Conservation (phyloP, 2,113 vertebrate genomes). For the Laticauda colubrina region DNA sequence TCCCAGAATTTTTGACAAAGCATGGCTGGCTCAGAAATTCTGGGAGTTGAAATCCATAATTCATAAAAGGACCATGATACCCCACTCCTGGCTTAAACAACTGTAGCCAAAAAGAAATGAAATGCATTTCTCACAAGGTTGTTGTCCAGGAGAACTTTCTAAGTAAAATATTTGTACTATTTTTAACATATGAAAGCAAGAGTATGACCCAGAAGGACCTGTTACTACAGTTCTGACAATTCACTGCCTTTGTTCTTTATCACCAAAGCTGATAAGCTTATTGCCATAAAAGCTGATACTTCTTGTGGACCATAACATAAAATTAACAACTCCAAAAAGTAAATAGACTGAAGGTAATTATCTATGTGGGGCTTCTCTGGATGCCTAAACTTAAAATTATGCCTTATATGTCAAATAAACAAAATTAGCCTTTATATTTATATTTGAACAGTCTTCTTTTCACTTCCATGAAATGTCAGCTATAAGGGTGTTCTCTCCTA, state of each 20-base stretch:
- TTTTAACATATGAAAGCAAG: not conserved
- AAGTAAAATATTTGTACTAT: not conserved
- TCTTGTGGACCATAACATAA: not conserved
- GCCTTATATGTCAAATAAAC: not conserved
- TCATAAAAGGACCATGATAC: not conserved
- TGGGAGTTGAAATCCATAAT: not conserved
- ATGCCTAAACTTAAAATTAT: not conserved
- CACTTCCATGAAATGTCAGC: not conserved
- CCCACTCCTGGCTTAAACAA: not conserved
- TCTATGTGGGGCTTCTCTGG: not conserved
- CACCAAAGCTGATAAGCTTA: not conserved
- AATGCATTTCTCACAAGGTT: not conserved
- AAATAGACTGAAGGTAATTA: not conserved
- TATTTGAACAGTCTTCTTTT: rapidly evolving
- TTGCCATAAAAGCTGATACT: not conserved
- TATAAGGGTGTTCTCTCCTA: not conserved
- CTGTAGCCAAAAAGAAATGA: not conserved
- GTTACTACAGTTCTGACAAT: not conserved
- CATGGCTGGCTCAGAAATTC: not conserved
- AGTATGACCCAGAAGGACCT: not conserved
- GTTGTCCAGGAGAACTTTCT: not conserved
- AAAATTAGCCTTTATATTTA: rapidly evolving
- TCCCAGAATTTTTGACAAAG: not conserved
- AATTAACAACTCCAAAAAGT: not conserved
- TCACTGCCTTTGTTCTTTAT: not conserved